Evolutionary conservation across 2,888 invertebrate genomes (phyloP), one percentile per base, ranked within the genome.

Genomic region (Ischnura elegans): DNA sequence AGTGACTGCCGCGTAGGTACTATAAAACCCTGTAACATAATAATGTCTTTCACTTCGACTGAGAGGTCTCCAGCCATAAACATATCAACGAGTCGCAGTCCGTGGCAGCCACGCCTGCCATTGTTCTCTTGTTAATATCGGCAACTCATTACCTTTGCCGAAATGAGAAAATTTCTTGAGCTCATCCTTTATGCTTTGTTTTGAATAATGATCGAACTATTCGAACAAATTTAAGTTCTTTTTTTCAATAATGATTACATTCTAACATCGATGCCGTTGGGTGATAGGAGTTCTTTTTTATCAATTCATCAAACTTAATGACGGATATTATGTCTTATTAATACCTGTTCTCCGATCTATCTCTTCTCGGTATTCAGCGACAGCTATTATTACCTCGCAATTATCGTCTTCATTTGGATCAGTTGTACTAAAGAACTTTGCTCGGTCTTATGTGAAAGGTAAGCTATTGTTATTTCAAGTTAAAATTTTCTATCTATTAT

Each of bases 41-140:
- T 90, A 43, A 66, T 90, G 61, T 90, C 90, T 90, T 90, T 66
- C 42, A 46, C n/a, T 46, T 86, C 21, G 61, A 25, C 29, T 47
- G 61, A 61, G 47, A 61, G 61, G 90, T 90, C 61, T 42, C 90
- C 66, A 21, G 55, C 90, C 61, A 90, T 90, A 90, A 90, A 90
- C 61, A 90, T 61, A 36, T 90, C 90, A n/a, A 55, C 55, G 90
- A 43, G 55, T 55, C 90, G 90, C 66, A 66, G 25, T 45, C 90
- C 43, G 66, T 90, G 61, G 61, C n/a, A 90, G 66, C 90, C 90
- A 66, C 90, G 66, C 90, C 90, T 45, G 13, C 90, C 61, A 90
- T 90, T 90, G 90, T 90, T 90, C 90, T 90, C 66, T 90, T 51
- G 36, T 43, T 87, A 87, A 55, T 55, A 42, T 55, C 87, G 42